Conservation (phyloP, 2,888 invertebrate genomes). For the Synanthedon tipuliformis region DNA sequence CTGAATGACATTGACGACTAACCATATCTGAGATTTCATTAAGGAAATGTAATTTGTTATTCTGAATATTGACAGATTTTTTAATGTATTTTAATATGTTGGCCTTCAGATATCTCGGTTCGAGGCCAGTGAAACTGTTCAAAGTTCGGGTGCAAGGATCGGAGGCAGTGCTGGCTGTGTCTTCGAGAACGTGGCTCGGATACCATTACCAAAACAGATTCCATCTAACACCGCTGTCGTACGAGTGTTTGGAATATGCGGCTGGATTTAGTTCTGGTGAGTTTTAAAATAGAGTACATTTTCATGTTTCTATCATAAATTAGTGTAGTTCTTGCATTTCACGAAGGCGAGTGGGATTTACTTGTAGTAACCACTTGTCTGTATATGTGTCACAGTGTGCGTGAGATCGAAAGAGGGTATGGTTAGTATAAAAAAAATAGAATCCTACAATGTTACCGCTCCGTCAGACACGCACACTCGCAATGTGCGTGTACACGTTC, state of each 20-base stretch:
- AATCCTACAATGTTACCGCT: too few relatives aligned
- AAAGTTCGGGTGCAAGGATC: constrained; percentile 95
- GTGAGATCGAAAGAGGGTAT: too few relatives aligned
- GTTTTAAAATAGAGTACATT: neutral
- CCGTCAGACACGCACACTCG: too few relatives aligned
- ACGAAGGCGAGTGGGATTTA: too few relatives aligned
- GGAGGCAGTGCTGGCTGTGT: constrained; percentile 97
- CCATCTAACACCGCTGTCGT: constrained; percentile 94
- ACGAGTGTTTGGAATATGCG: constrained; percentile 96
- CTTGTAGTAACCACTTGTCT: too few relatives aligned
- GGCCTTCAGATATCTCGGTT: constrained; percentile 82
- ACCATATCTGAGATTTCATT: constrained; percentile 53
- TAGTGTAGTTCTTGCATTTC: too few relatives aligned
- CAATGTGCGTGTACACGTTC: too few relatives aligned
- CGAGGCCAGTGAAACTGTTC: constrained; percentile 95
- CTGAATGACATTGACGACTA: constrained; percentile 71
- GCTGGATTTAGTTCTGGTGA: constrained; percentile 89
- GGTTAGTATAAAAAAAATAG: too few relatives aligned
- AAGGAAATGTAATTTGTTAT: neutral
- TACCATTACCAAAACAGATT: constrained; percentile 98
- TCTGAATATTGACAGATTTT: neutral
- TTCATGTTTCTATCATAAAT: neutral
- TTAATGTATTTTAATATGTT: neutral
- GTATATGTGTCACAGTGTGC: too few relatives aligned
- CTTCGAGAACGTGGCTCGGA: constrained; percentile 97